Conservation (phyloP, 1,140 invertebrate species). For the Drosophila tsacasi region DNA sequence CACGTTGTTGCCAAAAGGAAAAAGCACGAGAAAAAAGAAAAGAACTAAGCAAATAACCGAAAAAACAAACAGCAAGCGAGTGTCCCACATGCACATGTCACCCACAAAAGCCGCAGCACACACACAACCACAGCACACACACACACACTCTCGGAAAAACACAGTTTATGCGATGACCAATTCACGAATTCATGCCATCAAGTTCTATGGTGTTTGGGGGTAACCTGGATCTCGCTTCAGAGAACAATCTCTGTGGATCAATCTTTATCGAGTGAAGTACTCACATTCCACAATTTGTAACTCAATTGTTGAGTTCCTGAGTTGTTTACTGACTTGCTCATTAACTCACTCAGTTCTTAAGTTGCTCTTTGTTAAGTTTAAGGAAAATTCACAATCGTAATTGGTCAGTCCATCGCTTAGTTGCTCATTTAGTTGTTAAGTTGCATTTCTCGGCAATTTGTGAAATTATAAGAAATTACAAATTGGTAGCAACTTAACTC, state of each 20-base stretch:
- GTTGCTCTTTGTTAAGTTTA: no score
- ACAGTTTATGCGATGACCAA: conserved; percentile 2
- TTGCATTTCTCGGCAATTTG: no score
- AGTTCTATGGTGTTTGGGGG: not conserved
- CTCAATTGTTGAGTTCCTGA: not conserved
- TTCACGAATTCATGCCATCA: not conserved
- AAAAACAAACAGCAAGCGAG: conserved; percentile 44
- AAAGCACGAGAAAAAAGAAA: conserved; percentile 13
- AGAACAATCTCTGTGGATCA: not conserved
- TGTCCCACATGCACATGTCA: conserved; percentile 66
- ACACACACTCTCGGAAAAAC: conserved; percentile 14
- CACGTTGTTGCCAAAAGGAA: conserved; percentile 60
- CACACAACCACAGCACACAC: conserved; percentile 4
- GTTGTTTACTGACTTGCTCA: no score
- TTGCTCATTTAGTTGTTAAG: no score
- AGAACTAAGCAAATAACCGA: conserved; percentile 23
- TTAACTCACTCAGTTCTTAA: no score
- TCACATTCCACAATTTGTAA: not conserved
- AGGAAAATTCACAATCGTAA: no score
- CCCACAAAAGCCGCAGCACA: conserved; percentile 30
- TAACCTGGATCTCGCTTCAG: not conserved
- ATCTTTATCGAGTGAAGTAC: no score
- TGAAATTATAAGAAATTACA: not conserved
- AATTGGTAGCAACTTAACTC: not conserved
- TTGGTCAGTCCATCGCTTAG: no score